phyloP scores from a whole-genome alignment of 2,113 vertebrate species.

The Chionodraco myersi region DNA sequence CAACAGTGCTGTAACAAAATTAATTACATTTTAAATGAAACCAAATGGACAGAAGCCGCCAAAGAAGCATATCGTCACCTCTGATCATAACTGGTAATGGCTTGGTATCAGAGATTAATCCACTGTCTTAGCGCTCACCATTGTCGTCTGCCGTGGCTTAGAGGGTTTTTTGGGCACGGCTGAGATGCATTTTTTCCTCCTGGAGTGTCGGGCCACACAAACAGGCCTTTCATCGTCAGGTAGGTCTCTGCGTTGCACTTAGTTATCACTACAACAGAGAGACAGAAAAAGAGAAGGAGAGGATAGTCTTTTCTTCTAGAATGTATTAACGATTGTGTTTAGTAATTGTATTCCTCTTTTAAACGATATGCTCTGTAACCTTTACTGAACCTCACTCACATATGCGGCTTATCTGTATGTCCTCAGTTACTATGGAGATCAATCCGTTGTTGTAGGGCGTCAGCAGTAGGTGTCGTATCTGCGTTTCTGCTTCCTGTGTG shows the following conservation, averaged over 20 bases:
- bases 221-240: constrained; percentile 83
- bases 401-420: constrained; percentile 77
- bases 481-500: constrained; percentile 48
- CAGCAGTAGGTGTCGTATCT: constrained; percentile 59
- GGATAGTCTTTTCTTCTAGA: too few relatives aligned
- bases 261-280: constrained; percentile 72
- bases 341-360: neutral
- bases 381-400: constrained; percentile 59
- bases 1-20: neutral
- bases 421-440: constrained; percentile 46
- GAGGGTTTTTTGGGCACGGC: constrained; percentile 81
- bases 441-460: constrained; percentile 47
- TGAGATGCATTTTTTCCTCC: constrained; percentile 64
- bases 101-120: neutral
- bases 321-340: neutral
- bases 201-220: constrained; percentile 81
- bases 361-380: too few relatives aligned
- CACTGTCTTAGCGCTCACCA: constrained; percentile 80
- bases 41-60: neutral
- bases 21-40: neutral
- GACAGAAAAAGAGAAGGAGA: constrained; percentile 2
- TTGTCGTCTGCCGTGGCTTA: constrained; percentile 73
- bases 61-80: neutral
- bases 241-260: constrained; percentile 74
- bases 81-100: neutral